Evolutionary conservation across 2,888 invertebrate species (phyloP), one percentile per base, ranked within the genome.

Genomic region (Amaurobius ferox): DNA sequence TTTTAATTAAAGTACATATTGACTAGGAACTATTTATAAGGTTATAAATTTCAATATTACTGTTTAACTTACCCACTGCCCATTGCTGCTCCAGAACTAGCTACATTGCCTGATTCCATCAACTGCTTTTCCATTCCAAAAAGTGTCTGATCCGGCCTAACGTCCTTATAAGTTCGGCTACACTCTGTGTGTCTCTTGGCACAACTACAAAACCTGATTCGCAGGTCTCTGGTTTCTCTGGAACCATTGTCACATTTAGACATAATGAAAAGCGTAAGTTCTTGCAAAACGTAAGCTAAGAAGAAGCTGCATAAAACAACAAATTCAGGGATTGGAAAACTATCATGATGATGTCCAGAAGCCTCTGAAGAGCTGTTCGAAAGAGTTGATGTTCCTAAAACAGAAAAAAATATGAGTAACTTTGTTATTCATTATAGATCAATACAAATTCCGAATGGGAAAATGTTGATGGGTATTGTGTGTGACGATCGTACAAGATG

Each of bases 251-350:
- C 30, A n/a, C 30, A 79, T 19, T 71, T 67, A 1, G 67, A 61
- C 0, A 86, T 26, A 6, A 77, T 16, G 13, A 39, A 72, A 16
- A 81, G 80, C 2, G 87, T 35, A 6, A 88, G 19, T 64, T 96
- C 96, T 89, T 96, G 96, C 16, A 96, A 94, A 7, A 95, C 92
- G 90, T 94, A 95, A 94, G 95, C 95, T 30, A 94, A 91, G 91
- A 95, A 95, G 91, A 95, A 95, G 0, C 95, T 95, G 26, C 92
- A 91, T 90, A 96, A 95, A 92, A 95, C 94, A 67, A 96, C 92
- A 35, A 95, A 91, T 77, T 95, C 94, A 0, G 95, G 94, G 29
- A 95, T 91, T 0, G 94, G 93, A 90, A 95, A 94, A 0, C 93
- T 29, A 2, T 76, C 78, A 11, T 67, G 61, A 16, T 86, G 81